Conservation (phyloP, 2,888 invertebrate species). For the Cheilosia grossa region DNA sequence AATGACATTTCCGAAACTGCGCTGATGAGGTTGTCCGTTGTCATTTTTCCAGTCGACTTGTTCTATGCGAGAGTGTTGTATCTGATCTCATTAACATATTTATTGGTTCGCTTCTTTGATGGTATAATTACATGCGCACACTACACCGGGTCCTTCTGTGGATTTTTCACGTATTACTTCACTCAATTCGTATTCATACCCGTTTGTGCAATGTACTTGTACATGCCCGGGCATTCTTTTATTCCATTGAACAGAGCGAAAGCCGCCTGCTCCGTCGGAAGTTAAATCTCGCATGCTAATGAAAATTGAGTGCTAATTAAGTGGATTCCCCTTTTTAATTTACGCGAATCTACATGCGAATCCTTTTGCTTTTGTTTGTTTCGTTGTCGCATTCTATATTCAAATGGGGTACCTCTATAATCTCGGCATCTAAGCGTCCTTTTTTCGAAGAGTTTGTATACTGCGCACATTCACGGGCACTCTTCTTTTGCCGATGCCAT, state of each 20-base stretch:
- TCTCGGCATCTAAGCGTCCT: neutral
- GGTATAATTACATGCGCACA: neutral
- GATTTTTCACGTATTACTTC: neutral
- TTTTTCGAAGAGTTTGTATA: neutral
- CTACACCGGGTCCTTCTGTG: neutral
- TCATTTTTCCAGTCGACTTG: neutral
- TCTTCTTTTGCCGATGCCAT: neutral
- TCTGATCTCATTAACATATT: constrained; percentile 2
- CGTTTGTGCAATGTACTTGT: too few species aligned
- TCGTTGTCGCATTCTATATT: neutral
- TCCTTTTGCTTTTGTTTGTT: constrained; percentile 11
- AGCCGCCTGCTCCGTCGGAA: neutral
- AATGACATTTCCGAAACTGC: constrained; percentile 4
- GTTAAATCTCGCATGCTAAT: constrained; percentile 10
- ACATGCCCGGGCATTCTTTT: neutral
- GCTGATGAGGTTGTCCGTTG: neutral
- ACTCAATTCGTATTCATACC: too few species aligned
- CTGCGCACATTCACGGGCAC: neutral
- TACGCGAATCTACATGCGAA: constrained; percentile 4
- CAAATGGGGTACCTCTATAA: neutral
- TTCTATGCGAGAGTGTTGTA: neutral
- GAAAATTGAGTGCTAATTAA: constrained; percentile 27
- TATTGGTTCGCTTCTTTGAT: neutral
- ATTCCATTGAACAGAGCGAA: neutral
- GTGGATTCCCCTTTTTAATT: constrained; percentile 16